phyloP scores from a whole-genome alignment of 2,797 vertebrate species.

The Antrozous pallidus region DNA sequence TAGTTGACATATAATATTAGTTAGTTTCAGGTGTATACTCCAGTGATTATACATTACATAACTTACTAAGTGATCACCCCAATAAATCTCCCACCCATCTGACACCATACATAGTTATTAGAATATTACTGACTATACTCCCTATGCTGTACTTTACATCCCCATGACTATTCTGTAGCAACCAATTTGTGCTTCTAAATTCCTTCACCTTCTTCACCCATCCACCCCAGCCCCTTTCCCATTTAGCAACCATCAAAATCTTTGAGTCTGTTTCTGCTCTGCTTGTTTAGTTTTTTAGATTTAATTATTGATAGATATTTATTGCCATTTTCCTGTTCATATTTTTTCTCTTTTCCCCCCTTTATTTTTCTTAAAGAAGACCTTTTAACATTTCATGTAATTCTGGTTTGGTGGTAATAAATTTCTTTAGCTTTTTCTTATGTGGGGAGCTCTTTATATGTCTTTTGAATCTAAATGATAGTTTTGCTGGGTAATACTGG shows the following conservation, averaged over 20 bases:
- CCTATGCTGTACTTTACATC: not conserved
- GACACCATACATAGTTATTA: not conserved
- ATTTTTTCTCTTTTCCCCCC: not conserved
- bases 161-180: not conserved
- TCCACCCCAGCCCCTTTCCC: not conserved
- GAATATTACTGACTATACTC: not conserved
- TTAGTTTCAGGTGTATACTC: not conserved
- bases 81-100: not conserved
- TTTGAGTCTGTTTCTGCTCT: not conserved
- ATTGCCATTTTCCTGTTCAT: not conserved
- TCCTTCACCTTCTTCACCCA: not conserved
- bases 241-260: not conserved
- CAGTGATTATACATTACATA: not conserved
- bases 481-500: not conserved
- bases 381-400: not conserved
- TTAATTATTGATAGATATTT: not conserved
- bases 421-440: not conserved
- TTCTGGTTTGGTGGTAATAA: not conserved
- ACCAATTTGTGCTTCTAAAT: not conserved
- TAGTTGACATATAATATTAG: not conserved
- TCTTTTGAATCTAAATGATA: not conserved
- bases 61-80: not conserved
- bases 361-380: not conserved
- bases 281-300: not conserved
- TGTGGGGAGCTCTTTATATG: not conserved